A percentile compares a stretch with the other conserved stretches of the same genome.
Evolutionary conservation across 2,797 vertebrate species (phyloP).

Genomic region (Xenops minutus): DNA sequence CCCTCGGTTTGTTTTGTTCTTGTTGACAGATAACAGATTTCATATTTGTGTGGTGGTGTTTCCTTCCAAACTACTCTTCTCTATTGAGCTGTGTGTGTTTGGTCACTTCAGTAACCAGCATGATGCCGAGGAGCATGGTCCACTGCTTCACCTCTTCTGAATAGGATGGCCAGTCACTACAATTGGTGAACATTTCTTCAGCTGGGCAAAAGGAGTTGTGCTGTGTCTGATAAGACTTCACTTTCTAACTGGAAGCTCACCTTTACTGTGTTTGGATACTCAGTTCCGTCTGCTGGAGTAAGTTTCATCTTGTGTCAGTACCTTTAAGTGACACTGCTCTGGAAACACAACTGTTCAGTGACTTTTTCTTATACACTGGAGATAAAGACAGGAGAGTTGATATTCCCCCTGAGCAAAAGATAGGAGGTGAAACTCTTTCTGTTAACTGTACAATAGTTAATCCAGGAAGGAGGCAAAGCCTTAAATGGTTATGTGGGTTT

Average conservation of each 20-base stretch:
- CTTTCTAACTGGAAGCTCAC: conserved; percentile 13
- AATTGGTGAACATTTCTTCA: neutral
- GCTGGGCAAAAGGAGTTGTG: neutral
- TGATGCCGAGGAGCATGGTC: conserved; percentile 32
- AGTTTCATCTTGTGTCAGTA: neutral
- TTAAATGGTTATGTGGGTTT: conserved; percentile 62
- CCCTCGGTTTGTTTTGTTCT: conserved; percentile 22
- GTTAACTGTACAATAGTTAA: conserved; percentile 38
- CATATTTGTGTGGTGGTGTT: conserved; percentile 24
- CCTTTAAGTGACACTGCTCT: neutral
- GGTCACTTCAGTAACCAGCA: conserved; percentile 32
- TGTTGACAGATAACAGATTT: conserved; percentile 34
- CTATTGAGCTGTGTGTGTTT: conserved; percentile 21
- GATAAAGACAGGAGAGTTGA: conserved; percentile 4
- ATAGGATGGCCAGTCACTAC: neutral
- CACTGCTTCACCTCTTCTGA: conserved; percentile 25
- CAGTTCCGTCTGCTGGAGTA: neutral
- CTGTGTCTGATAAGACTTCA: neutral
- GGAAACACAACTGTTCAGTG: neutral
- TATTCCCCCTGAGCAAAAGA: neutral
- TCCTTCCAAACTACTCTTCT: conserved; percentile 9
- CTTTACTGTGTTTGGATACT: neutral
- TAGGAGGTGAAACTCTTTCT: neutral
- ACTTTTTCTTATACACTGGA: conserved; percentile 41
- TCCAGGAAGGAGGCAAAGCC: conserved; percentile 65